Evolutionary conservation across 1,140 invertebrate genomes (phyloP).

Genomic region (Euura lappo): DNA sequence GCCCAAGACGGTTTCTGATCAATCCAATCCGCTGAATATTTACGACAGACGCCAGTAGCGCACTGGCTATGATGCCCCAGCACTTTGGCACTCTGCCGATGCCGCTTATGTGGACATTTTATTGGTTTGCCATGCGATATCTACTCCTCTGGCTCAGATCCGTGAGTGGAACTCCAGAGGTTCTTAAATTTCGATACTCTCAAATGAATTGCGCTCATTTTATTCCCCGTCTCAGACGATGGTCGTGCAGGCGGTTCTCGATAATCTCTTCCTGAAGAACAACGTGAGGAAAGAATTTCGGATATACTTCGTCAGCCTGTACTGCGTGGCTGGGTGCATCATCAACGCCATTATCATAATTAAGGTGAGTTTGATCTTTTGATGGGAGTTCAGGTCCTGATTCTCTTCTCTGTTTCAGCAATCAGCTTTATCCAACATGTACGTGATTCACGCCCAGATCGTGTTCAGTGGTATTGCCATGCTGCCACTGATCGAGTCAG

Average conservation of each 20-base stretch:
- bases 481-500: background rate
- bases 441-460: background rate
- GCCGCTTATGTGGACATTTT: slow-evolving; percentile 1
- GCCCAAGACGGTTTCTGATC: background rate
- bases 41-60: background rate
- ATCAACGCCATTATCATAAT: slow-evolving; percentile 2
- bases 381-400: too few species aligned
- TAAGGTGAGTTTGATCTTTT: background rate
- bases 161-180: background rate
- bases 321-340: background rate
- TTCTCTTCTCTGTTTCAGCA: background rate
- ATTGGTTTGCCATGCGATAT: background rate
- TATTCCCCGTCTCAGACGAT: background rate
- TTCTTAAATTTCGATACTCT: too few species aligned
- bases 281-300: background rate
- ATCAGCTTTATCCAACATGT: background rate
- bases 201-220: too few species aligned
- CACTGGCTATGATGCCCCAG: background rate
- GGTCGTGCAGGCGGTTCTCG: background rate
- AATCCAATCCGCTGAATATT: background rate
- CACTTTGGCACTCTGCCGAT: background rate
- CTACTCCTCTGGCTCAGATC: background rate
- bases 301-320: background rate
- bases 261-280: slow-evolving; percentile 2
- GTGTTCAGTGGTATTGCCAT: background rate